A percentile compares a stretch with the other conserved stretches of the same genome.
These are phyloP conservation scores for Drosophila repletoides DNA, from an alignment of 1,140 invertebrate species.

Conservation along the genomic window DNA sequence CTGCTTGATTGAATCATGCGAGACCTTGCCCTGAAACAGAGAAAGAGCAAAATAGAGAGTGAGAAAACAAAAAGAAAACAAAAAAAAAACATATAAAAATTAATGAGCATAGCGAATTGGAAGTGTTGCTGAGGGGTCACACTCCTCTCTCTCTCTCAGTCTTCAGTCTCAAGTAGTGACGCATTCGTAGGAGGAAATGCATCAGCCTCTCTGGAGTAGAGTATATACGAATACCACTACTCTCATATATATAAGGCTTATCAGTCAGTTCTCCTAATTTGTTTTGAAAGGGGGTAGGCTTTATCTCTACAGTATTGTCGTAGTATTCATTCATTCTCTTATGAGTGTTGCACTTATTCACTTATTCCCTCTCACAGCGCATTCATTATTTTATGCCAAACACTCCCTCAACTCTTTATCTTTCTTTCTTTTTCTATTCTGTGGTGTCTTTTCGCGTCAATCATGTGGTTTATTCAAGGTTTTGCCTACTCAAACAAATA, in stretches of 20 bases:
- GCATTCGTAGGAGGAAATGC: conserved; percentile 17
- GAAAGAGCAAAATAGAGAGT: conserved; percentile 1
- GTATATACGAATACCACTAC: no score
- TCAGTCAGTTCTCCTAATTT: background rate
- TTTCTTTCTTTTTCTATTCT: conserved; percentile 45
- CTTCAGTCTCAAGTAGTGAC: no score
- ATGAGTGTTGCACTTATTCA: background rate
- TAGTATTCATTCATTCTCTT: conserved; percentile 1
- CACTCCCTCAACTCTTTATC: conserved; percentile 11
- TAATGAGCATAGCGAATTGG: conserved; percentile 70
- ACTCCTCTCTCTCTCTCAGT: conserved; percentile 16
- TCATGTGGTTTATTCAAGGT: conserved; percentile 10
- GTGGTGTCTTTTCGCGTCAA: conserved; percentile 11
- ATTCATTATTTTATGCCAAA: background rate
- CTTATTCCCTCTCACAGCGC: background rate
- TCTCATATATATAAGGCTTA: no score
- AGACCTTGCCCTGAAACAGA: conserved; percentile 70
- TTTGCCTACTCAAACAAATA: conserved; percentile 17
- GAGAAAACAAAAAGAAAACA: conserved; percentile 14
- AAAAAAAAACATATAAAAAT: conserved; percentile 25
- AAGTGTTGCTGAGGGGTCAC: conserved; percentile 13
- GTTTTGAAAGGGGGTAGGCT: no score
- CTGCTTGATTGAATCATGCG: conserved; percentile 82
- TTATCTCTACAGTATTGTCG: background rate
- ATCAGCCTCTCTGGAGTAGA: background rate